Conservation (phyloP, 2,888 invertebrate genomes). For the Lasius platythorax region DNA sequence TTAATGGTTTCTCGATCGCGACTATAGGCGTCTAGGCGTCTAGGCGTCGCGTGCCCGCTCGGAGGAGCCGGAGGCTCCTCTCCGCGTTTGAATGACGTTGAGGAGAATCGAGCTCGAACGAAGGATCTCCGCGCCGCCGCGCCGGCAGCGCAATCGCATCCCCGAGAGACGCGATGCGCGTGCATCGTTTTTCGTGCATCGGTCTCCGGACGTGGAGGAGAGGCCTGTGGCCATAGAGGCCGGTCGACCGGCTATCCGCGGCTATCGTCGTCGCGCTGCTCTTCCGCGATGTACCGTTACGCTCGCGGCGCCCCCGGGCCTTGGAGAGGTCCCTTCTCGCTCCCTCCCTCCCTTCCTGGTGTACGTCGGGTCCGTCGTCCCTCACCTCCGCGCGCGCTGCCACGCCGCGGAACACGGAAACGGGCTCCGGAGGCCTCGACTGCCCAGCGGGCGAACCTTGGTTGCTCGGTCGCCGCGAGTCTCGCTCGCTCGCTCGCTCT, state of each 20-base stretch:
- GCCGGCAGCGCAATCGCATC: too few species aligned
- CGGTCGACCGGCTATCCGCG: slow-evolving; percentile 52
- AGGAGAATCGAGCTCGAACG: neutral
- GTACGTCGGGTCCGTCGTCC: slow-evolving; percentile 25
- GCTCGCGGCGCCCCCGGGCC: slow-evolving; percentile 72
- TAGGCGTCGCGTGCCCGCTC: slow-evolving; percentile 33
- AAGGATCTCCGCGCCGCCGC: too few species aligned
- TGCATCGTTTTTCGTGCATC: too few species aligned
- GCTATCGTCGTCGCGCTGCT: slow-evolving; percentile 57
- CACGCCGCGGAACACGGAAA: slow-evolving; percentile 65
- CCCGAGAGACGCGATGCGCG: too few species aligned
- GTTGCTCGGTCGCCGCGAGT: slow-evolving; percentile 42
- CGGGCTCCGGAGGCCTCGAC: slow-evolving; percentile 69
- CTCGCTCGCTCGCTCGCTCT: neutral
- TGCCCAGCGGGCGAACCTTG: slow-evolving; percentile 74
- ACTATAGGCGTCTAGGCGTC: neutral
- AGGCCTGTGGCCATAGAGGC: neutral
- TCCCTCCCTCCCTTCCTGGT: slow-evolving; percentile 1
- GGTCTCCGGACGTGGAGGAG: too few species aligned
- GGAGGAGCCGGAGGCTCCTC: neutral
- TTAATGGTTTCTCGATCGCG: slow-evolving; percentile 72
- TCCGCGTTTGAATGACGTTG: neutral
- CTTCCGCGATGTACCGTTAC: slow-evolving; percentile 73
- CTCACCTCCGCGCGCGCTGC: slow-evolving; percentile 33
- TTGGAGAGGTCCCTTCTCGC: slow-evolving; percentile 57